A percentile compares a stretch with the other conserved stretches of the same genome.
These are phyloP conservation scores for Amblyopsis hoosieri DNA, from an alignment of 2,797 vertebrate genomes.

Conservation along the genomic window DNA sequence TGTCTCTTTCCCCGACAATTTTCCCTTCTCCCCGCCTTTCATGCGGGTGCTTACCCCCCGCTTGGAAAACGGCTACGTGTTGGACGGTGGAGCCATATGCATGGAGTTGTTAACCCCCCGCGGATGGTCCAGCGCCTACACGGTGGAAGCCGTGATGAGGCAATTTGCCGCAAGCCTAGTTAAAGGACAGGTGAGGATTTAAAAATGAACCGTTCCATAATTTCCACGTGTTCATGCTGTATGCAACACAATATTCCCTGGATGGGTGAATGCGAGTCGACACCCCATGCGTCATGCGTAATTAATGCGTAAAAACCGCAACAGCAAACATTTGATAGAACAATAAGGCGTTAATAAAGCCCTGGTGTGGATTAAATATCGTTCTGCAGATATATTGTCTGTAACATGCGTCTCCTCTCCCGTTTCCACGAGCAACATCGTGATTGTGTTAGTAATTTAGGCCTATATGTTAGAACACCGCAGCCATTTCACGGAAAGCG, in stretches of 20 bases:
- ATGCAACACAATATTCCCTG: slow-evolving; percentile 14
- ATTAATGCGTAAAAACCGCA: slow-evolving; percentile 32
- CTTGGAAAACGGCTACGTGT: slow-evolving; percentile 98
- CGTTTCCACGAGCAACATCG: slow-evolving; percentile 18
- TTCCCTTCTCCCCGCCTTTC: slow-evolving; percentile 98
- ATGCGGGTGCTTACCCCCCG: slow-evolving; percentile 98
- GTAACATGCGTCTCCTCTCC: slow-evolving; percentile 3
- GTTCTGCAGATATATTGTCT: neutral
- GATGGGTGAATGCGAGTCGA: slow-evolving; percentile 1
- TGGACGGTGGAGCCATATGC: slow-evolving; percentile 98
- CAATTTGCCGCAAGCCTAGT: slow-evolving; percentile 98
- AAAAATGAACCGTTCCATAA: slow-evolving; percentile 7
- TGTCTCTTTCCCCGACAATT: slow-evolving; percentile 99
- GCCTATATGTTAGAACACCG: slow-evolving; percentile 60
- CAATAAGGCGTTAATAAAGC: neutral
- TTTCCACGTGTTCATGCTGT: neutral
- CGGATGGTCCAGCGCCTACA: slow-evolving; percentile 99
- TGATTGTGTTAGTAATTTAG: slow-evolving; percentile 32
- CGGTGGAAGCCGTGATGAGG: slow-evolving; percentile 99
- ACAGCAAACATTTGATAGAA: slow-evolving; percentile 13
- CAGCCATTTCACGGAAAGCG: slow-evolving; percentile 64
- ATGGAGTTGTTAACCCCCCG: slow-evolving; percentile 99
- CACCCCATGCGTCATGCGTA: slow-evolving; percentile 36
- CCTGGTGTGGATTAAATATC: neutral
- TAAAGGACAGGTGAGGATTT: slow-evolving; percentile 94